Evolutionary conservation across 2,797 vertebrate species (phyloP).

Genomic region (Tragopan temminckii): DNA sequence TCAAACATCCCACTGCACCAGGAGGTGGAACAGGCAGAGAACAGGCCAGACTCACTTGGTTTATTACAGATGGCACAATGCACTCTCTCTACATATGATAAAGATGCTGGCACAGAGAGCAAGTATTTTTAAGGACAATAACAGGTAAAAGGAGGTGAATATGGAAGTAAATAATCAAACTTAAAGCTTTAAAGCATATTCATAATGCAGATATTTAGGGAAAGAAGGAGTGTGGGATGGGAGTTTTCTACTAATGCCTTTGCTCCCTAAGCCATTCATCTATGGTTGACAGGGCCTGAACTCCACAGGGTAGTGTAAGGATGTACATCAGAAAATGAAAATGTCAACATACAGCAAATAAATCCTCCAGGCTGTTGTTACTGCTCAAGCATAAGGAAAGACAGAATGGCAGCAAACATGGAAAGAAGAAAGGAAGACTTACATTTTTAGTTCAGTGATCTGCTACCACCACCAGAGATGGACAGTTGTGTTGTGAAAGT

Average conservation of each 20-base stretch:
- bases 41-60: not conserved
- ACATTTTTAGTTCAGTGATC: not conserved
- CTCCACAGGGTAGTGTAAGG: not conserved
- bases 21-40: not conserved
- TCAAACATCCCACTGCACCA: not conserved
- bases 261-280: not conserved
- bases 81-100: not conserved
- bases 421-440: not conserved
- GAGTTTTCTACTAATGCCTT: not conserved
- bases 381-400: not conserved
- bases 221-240: not conserved
- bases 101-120: not conserved
- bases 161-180: not conserved
- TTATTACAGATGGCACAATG: not conserved
- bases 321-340: not conserved
- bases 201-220: not conserved
- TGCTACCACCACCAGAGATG: not conserved
- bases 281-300: not conserved
- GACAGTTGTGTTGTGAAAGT: not conserved
- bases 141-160: not conserved
- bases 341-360: conserved; percentile 32
- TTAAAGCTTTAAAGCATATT: not conserved
- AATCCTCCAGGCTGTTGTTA: not conserved
- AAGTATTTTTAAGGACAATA: not conserved
- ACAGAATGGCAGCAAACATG: not conserved